A percentile compares a stretch with the other conserved stretches of the same genome.
phyloP scores from a whole-genome alignment of 2,888 invertebrate genomes.

The Melieria crassipennis region DNA sequence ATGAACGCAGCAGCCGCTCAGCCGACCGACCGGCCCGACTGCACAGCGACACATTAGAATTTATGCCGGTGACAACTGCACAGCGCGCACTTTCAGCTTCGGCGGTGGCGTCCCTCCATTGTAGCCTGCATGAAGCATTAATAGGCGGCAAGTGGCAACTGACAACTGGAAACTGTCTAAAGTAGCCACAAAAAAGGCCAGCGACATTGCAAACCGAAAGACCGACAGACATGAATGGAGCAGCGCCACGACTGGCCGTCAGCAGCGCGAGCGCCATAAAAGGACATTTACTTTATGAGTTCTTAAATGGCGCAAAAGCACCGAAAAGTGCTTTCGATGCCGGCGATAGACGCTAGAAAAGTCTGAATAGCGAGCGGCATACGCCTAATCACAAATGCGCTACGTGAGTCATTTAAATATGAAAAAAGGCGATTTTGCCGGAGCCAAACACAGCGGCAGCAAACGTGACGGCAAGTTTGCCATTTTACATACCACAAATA shows the following conservation, averaged over 20 bases:
- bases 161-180: too few relatives aligned
- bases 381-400: background rate
- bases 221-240: background rate
- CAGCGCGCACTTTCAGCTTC: background rate
- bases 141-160: too few relatives aligned
- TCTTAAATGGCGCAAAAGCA: constrained; percentile 49
- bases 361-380: constrained; percentile 6
- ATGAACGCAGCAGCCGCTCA: background rate
- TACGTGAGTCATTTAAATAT: constrained; percentile 29
- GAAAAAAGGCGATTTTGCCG: background rate
- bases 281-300: constrained; percentile 58
- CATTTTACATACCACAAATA: too few relatives aligned
- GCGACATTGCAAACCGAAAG: background rate
- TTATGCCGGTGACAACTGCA: constrained; percentile 31
- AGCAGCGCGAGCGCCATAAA: constrained; percentile 15
- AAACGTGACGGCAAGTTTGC: too few relatives aligned
- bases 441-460: too few relatives aligned
- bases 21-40: background rate
- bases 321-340: background rate
- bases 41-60: constrained; percentile 26
- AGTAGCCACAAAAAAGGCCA: too few relatives aligned
- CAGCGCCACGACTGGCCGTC: constrained; percentile 12
- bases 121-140: too few relatives aligned
- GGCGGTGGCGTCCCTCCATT: too few relatives aligned
- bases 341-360: background rate